Base-by-base conservation (phyloP, 64 coral and sea anemone genomes). In the Montipora efflorescens region DNA sequence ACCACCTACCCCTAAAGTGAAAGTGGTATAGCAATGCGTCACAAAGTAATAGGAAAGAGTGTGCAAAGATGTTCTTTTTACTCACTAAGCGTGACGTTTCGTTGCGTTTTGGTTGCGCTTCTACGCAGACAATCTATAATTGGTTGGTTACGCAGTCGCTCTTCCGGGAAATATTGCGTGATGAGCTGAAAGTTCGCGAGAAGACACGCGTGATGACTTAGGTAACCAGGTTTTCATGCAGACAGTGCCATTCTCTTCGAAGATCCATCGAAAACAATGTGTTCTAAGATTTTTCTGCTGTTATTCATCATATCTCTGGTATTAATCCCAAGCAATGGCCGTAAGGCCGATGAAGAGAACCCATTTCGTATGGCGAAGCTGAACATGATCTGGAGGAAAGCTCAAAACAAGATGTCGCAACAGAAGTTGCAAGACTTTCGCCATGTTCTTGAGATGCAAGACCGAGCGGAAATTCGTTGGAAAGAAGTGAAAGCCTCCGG, bases 301-400 rank as follows among this genome's bases (percentile, higher is more conserved):
- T 86, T 86, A 23, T 19, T 86, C 18, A 14, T 71, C 2, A 48
- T 71, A 14, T 70, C 47, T 71, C 44, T 71, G 43, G 15, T 72
- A 15, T 49, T 86, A 2, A 47, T 11, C n/a, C 66, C 20, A 64
- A 16, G 45, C 7, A 71, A 16, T n/a, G 46, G 46, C 71, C 46
- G 45, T n/a, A 77, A 19, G 16, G 55, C 28, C 2, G 77, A 90
- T 80, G 76, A 87, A 16, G 81, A 96, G 47, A 92, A 74, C 11
- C 67, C 87, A 25, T 97, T 97, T 94, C 93, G 93, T 28, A 72
- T 92, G 14, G 88, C 81, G 71, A 97, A 97, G 51, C 72, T 97
- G n/a, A 94, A 94, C 51, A 77, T 84, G 82, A 92, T 97, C 44
- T 97, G 95, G 95, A 23, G 81, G 86, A 97, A 97, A 77, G 88